Percentiles rank a stretch among this genome's conserved stretches.
Evolutionary conservation across 2,888 invertebrate species (phyloP).

Genomic region (Calephelis perditalis): DNA sequence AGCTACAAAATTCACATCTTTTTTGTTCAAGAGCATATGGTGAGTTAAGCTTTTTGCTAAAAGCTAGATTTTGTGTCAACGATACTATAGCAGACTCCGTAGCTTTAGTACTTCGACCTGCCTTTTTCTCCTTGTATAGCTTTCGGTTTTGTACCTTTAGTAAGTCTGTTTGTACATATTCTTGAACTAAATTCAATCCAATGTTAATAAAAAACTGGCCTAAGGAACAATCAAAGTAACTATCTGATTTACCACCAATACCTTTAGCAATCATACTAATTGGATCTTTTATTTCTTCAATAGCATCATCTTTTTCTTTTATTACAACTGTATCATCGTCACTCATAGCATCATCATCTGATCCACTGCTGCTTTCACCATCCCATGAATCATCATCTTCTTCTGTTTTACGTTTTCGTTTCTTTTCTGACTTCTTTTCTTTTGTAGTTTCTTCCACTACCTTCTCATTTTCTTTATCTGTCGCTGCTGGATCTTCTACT

Average conservation of each 20-base stretch:
- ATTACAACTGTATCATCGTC: slow-evolving; percentile 73
- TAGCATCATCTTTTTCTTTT: slow-evolving; percentile 75
- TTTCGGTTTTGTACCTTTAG: slow-evolving; percentile 93
- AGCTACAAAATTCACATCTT: slow-evolving; percentile 93
- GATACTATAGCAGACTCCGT: slow-evolving; percentile 91
- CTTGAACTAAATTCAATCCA: slow-evolving; percentile 94
- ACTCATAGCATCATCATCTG: slow-evolving; percentile 68
- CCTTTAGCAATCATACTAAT: slow-evolving; percentile 58
- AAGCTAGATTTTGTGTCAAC: slow-evolving; percentile 90
- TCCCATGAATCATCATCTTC: slow-evolving; percentile 81
- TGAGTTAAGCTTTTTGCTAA: slow-evolving; percentile 92
- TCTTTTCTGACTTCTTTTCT: slow-evolving; percentile 55
- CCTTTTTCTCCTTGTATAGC: slow-evolving; percentile 83
- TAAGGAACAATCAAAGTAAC: slow-evolving; percentile 92
- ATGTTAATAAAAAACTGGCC: slow-evolving; percentile 96
- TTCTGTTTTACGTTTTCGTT: slow-evolving; percentile 53
- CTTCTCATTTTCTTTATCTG: slow-evolving; percentile 32
- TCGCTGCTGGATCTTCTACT: slow-evolving; percentile 38
- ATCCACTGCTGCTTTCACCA: slow-evolving; percentile 73
- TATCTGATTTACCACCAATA: slow-evolving; percentile 76
- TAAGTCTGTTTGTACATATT: slow-evolving; percentile 94
- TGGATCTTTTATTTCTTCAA: slow-evolving; percentile 72
- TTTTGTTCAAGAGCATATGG: slow-evolving; percentile 88
- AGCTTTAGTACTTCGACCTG: slow-evolving; percentile 81
- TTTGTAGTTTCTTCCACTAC: slow-evolving; percentile 41